Evolutionary conservation across 2,113 vertebrate genomes (phyloP).

Genomic region (Coryphaenoides rupestris): DNA sequence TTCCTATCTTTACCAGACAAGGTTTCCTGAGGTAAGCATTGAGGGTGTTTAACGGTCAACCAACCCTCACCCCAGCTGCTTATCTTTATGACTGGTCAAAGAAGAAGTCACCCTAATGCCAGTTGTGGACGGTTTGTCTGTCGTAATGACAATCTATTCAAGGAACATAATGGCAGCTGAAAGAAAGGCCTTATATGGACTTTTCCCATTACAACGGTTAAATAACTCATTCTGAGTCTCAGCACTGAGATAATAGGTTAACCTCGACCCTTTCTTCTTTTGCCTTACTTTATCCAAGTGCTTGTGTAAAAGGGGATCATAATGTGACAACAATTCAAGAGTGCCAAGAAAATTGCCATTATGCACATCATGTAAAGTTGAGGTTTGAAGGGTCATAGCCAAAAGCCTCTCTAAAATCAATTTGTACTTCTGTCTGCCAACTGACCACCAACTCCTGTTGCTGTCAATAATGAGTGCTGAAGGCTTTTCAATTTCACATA

Average conservation of each 20-base stretch:
- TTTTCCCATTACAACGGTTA: no score
- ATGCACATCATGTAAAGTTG: slow-evolving; percentile 19
- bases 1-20: no score
- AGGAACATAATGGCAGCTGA: no score
- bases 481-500: slow-evolving; percentile 25
- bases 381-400: slow-evolving; percentile 17
- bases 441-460: slow-evolving; percentile 13
- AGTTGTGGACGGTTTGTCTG: no score
- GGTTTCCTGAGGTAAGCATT: no score
- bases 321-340: slow-evolving; percentile 17
- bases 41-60: no score
- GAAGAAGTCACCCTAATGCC: no score
- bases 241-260: slow-evolving; percentile 22
- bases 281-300: slow-evolving; percentile 26
- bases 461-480: no score
- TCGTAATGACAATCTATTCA: no score
- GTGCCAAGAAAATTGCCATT: slow-evolving; percentile 22
- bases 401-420: slow-evolving; percentile 16
- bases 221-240: slow-evolving; percentile 29
- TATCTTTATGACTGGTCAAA: no score
- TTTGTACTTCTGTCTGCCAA: slow-evolving; percentile 12
- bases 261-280: slow-evolving; percentile 12
- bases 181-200: no score
- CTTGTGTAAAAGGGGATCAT: slow-evolving; percentile 23
- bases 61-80: no score